phyloP scores from a whole-genome alignment of 2,888 invertebrate species.

The Carcina quercana region DNA sequence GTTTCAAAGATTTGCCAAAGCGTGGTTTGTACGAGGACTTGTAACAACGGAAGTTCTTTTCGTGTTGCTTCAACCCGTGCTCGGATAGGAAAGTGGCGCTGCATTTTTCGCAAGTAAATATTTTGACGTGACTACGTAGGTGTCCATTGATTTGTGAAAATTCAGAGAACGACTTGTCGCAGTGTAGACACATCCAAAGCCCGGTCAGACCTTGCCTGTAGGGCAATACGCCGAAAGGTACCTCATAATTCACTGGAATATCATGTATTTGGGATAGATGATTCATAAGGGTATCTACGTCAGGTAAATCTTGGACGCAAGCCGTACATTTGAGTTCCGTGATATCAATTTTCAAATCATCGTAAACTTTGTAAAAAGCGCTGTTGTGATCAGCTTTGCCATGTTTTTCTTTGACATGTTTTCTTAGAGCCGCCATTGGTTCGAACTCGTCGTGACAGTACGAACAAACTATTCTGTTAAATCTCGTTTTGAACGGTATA shows the following conservation, averaged over 20 bases:
- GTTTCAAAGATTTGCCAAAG: constrained; percentile 56
- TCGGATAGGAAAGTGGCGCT: constrained; percentile 58
- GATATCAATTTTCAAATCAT: constrained; percentile 59
- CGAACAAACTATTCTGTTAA: constrained; percentile 61
- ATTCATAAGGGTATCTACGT: constrained; percentile 51
- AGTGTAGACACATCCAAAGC: constrained; percentile 57
- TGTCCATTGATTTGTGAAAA: constrained; percentile 63
- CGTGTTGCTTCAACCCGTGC: constrained; percentile 56
- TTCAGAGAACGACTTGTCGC: constrained; percentile 53
- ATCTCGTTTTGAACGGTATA: constrained; percentile 62
- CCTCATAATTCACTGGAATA: constrained; percentile 52
- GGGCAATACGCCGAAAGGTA: constrained; percentile 59
- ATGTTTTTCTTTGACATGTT: constrained; percentile 51
- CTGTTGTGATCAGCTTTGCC: constrained; percentile 55
- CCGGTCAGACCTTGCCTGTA: constrained; percentile 50
- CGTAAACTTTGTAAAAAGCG: constrained; percentile 62
- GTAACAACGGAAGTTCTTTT: constrained; percentile 58
- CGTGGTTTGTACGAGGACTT: constrained; percentile 59
- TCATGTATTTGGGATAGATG: constrained; percentile 51
- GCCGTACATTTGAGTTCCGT: constrained; percentile 54
- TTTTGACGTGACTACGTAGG: constrained; percentile 55
- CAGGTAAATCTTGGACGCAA: constrained; percentile 40
- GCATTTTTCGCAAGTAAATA: constrained; percentile 61
- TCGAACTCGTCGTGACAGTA: constrained; percentile 65
- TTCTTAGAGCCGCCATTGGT: constrained; percentile 50